Percentiles rank a stretch among this genome's conserved stretches.
These are phyloP conservation scores for Tethea ocularis DNA, from an alignment of 2,888 invertebrate genomes.

Conservation along the genomic window DNA sequence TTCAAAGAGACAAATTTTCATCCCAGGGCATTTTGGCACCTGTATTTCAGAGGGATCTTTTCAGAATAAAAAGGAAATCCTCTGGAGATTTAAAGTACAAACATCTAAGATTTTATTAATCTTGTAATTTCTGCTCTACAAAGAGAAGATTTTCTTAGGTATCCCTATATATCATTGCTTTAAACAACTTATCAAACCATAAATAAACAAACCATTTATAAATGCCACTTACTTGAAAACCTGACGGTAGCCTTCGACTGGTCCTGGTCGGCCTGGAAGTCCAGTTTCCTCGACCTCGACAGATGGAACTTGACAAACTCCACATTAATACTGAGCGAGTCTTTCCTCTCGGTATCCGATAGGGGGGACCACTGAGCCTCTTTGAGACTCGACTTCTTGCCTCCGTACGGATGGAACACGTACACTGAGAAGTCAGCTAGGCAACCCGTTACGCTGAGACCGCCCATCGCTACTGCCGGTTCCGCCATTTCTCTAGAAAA, in stretches of 20 bases:
- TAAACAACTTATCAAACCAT: background rate
- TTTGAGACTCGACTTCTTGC: slow-evolving; percentile 90
- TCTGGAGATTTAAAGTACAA: no score
- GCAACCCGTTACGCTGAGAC: slow-evolving; percentile 97
- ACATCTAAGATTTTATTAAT: no score
- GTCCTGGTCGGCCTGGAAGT: slow-evolving; percentile 88
- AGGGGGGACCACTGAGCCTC: slow-evolving; percentile 93
- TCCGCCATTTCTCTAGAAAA: slow-evolving; percentile 80
- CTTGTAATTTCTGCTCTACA: no score
- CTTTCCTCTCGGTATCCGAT: slow-evolving; percentile 95
- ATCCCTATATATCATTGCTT: background rate
- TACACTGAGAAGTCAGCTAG: slow-evolving; percentile 98
- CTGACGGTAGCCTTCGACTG: slow-evolving; percentile 94
- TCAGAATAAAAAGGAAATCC: no score
- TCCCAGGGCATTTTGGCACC: no score
- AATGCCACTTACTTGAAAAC: slow-evolving; percentile 89
- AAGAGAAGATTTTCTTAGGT: no score
- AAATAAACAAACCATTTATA: background rate
- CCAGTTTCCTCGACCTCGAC: slow-evolving; percentile 94
- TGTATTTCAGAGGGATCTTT: no score
- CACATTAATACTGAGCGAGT: slow-evolving; percentile 97
- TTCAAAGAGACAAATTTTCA: no score
- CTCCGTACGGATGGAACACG: slow-evolving; percentile 99
- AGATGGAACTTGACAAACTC: slow-evolving; percentile 98
- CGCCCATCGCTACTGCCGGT: slow-evolving; percentile 89